Base-by-base conservation (phyloP, 2,113 vertebrate genomes). In the Nerophis lumbriciformis region DNA sequence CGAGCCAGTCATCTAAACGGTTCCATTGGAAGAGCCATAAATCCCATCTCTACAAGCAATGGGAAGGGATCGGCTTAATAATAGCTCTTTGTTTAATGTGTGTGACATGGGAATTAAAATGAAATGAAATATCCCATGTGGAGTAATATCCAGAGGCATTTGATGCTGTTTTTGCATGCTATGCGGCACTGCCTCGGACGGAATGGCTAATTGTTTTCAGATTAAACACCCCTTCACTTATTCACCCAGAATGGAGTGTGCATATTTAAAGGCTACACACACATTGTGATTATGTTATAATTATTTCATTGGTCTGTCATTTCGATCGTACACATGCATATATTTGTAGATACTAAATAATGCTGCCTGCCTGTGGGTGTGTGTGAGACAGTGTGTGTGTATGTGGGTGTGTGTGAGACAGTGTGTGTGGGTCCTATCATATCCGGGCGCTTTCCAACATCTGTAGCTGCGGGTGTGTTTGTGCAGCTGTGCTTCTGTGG, bases 201-300 rank as follows among this genome's bases (percentile, higher is more conserved):
- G 53, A 51, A 56, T 48, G 55, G 51, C 2, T 67, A 72, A 76
- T 75, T 68, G 52, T 69, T 63, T 62, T 67, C 48, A 76, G 60
- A 80, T 72, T 63, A 63, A 76, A 74, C 51, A 60, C 52, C 67
- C 44, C 48, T 68, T 16, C 28, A 58, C 9, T 48, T 73, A 54
- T 66, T 52, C 11, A 65, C 67, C 69, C 56, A 63, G 13, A 73
- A 65, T 71, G 57, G 44, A 48, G 11, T 36, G 11, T 36, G 28
- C 35, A 59, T 16, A 16, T 61, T 44, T 35, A 52, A 52, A 52
- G 50, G 19, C 10, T 16, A 28, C 50, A 21, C 50, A 52, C 59
- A 19, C 35, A 65, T 13, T 16, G 16, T 64, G 15, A 69, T 53
- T 7, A 53, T 35, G 11, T 21, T 10, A 52, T 52, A 28, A 53